phyloP scores from a whole-genome alignment of 2,888 invertebrate species.

The Ormyrus thymus region DNA sequence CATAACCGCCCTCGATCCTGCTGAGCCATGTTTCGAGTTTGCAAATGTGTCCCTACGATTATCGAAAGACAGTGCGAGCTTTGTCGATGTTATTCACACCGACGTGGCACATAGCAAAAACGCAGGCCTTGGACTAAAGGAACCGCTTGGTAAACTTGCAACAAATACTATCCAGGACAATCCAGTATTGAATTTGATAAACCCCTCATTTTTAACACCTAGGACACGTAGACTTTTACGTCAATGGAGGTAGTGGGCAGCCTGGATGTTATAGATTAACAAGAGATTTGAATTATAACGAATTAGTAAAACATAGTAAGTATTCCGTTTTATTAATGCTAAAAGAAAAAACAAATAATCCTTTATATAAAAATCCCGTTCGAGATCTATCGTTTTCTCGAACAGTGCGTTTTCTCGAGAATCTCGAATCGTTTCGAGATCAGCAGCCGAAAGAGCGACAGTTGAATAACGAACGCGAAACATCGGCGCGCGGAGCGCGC shows the following conservation, averaged over 20 bases:
- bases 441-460: too few relatives aligned
- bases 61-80: constrained; percentile 77
- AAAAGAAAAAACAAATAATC: not conserved
- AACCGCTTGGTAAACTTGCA: constrained; percentile 75
- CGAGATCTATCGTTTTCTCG: too few relatives aligned
- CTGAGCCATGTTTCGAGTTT: constrained; percentile 37
- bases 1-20: constrained; percentile 42
- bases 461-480: too few relatives aligned
- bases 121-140: constrained; percentile 79
- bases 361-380: not conserved
- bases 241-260: constrained; percentile 82
- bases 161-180: constrained; percentile 64
- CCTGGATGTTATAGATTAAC: constrained; percentile 77
- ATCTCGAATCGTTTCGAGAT: too few relatives aligned
- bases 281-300: not conserved
- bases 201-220: too few relatives aligned
- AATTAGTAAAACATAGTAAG: not conserved
- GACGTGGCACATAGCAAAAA: constrained; percentile 77
- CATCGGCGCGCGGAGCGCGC: too few relatives aligned
- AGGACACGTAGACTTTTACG: constrained; percentile 80
- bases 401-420: too few relatives aligned
- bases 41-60: constrained; percentile 73
- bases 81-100: constrained; percentile 81
- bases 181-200: too few relatives aligned
- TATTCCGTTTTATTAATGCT: not conserved